Evolutionary conservation across 2,888 invertebrate genomes (phyloP), one percentile per base, ranked within the genome.

Genomic region (Ellobium chinense): DNA sequence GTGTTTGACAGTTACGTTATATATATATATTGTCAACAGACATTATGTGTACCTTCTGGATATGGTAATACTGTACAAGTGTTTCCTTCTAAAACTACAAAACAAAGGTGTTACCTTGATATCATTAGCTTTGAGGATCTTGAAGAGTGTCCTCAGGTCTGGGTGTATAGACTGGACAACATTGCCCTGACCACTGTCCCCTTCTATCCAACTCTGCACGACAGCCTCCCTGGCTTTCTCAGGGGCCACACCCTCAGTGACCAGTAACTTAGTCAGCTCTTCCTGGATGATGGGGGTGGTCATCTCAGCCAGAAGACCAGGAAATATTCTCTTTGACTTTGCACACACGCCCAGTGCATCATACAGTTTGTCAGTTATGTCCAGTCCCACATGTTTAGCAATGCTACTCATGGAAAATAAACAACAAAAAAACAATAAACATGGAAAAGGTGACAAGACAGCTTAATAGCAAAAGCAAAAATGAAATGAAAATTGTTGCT

Each of bases 291-390:
- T 87, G 27, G 85, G 82, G 18, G 87, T 85, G 5, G 93, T 93
- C 36, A 91, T 91, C 85, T 93, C 93, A 0, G 94, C 93, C 39
- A 93, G 86, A 12, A 93, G 88, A 0, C 93, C 94, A 1, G 93
- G 93, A 27, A 87, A 85, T 21, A 92, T 89, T 31, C 85, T 87
- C 24, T 90, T 82, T 4, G 86, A 85, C 31, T 88, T 84, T 0
- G 91, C 89, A 83, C 92, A 92, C 83, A 91, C 93, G 29, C 93
- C 93, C 34, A 93, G 87, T 4, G 91, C 88, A 39, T 92, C 88
- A 85, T 91, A 92, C 56, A 93, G 87, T 72, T 93, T 91, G 14
- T 89, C 85, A 39, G 90, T 90, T 54, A 93, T 88, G 58, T 87
- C 80, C 37, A 91, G 85, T 18, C 91, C 92, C n/a, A 91, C 91